Evolutionary conservation across 2,797 vertebrate species (phyloP).

Genomic region (Sciurus vulgaris): DNA sequence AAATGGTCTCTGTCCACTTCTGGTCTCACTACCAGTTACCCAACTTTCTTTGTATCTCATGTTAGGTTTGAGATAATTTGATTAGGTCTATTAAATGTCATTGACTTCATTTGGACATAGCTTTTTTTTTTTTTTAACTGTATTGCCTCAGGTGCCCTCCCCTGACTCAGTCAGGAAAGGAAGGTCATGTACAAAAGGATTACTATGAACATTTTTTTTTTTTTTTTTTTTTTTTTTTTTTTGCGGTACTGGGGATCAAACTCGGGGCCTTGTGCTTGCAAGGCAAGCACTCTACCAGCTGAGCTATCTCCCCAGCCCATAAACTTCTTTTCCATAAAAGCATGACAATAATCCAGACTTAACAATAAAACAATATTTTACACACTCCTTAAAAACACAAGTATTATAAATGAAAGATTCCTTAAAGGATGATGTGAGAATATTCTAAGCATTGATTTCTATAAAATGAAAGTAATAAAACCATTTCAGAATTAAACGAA

Average conservation of each 20-base stretch:
- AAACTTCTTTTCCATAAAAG: not conserved
- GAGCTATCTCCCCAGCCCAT: no score
- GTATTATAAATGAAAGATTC: not conserved
- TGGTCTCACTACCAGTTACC: not conserved
- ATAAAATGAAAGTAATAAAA: not conserved
- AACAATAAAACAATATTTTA: slow-evolving; percentile 14
- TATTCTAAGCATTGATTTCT: slow-evolving; percentile 40
- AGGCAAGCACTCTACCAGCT: no score
- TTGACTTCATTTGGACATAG: not conserved
- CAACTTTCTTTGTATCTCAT: not conserved
- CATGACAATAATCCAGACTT: not conserved
- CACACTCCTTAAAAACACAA: slow-evolving; percentile 5
- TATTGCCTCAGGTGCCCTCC: not conserved
- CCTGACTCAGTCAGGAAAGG: not conserved
- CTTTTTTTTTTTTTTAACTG: slow-evolving; percentile 36
- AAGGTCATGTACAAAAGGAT: not conserved
- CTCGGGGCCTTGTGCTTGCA: no score
- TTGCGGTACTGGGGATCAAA: no score
- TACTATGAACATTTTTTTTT: not conserved
- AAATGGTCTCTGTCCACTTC: not conserved
- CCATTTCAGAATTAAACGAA: not conserved
- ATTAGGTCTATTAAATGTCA: not conserved
- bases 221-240: no score
- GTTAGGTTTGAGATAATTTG: not conserved
- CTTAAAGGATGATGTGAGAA: not conserved